Base-by-base conservation (phyloP, 2,113 vertebrate genomes). In the Ameiurus melas region DNA sequence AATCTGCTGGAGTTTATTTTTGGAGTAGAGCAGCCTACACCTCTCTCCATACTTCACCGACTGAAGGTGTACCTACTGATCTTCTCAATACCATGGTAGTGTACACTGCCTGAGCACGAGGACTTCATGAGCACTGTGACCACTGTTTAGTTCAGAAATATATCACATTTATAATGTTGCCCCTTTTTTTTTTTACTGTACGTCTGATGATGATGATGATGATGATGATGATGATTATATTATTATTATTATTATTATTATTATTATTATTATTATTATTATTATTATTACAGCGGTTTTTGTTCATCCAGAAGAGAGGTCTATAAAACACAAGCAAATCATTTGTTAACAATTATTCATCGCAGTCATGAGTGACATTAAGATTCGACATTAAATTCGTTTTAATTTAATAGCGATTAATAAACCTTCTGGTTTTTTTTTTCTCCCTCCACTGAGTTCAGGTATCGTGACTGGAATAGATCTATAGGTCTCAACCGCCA, bases 401-500 rank as follows among this genome's bases (percentile, higher is more conserved):
- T 19, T 55, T 10, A 33, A 53, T 55, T 55, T 5, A 33, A 30
- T 8, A 17, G 0, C 47, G 10, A 68, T 60, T 55, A 75, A 62
- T 27, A 80, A 53, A 5, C 47, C 62, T 13, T 43, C 39, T 43
- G 36, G 1, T 36, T 27, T 47, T 83, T 36, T 36, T 27, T 47
- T 83, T 79, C 22, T 9, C 17, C 39, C 4, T 22, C 22, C 77
- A 47, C 43, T 51, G 20, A 86, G 55, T 70, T 58, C 81, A 84
- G 85, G 85, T 77, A 87, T 33, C 58, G 88, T 43, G 55, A 53
- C n/a, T 47, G 22, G 36, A 36, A 75, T 85, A 58, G 25, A 89
- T 90, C 58, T 78, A 91, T 89, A 94, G 92, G 93, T 89, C 94
- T 94, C 92, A 95, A 90, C 78, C 95, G 95, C 96, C 96, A 95